phyloP scores from a whole-genome alignment of 2,113 vertebrate species.

The Morone chrysops region DNA sequence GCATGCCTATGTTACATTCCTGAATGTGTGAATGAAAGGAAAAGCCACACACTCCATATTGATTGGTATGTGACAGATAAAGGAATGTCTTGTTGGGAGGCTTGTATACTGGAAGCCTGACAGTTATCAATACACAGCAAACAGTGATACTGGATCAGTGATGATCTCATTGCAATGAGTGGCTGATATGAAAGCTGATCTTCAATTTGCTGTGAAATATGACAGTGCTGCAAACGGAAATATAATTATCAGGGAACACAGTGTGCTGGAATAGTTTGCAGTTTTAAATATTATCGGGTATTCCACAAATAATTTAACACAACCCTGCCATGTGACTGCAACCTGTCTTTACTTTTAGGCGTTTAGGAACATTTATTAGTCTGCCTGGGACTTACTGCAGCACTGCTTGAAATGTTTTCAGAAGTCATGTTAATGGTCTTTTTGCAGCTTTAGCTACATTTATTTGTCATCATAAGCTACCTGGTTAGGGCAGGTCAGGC shows the following conservation, averaged over 20 bases:
- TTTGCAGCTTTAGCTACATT: neutral
- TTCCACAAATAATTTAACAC: neutral
- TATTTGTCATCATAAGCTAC: neutral
- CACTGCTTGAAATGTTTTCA: neutral
- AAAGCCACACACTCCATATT: constrained; percentile 34
- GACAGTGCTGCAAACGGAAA: constrained; percentile 22
- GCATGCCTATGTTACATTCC: neutral
- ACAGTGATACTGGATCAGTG: constrained; percentile 44
- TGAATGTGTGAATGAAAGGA: neutral
- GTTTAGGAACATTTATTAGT: neutral
- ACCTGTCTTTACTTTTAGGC: too few species aligned
- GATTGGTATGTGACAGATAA: constrained; percentile 41
- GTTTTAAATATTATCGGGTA: neutral
- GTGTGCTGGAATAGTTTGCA: constrained; percentile 6
- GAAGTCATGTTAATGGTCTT: neutral
- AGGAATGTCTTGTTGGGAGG: constrained; percentile 25
- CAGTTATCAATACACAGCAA: neutral
- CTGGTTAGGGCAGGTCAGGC: neutral
- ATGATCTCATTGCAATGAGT: constrained; percentile 64
- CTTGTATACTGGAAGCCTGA: constrained; percentile 43
- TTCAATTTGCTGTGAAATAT: constrained; percentile 47
- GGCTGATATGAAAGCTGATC: constrained; percentile 67
- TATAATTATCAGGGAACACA: constrained; percentile 34
- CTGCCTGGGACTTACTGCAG: neutral
- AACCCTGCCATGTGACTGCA: neutral